Evolutionary conservation across 1,140 invertebrate genomes (phyloP).

Genomic region (Orchesella cincta): DNA sequence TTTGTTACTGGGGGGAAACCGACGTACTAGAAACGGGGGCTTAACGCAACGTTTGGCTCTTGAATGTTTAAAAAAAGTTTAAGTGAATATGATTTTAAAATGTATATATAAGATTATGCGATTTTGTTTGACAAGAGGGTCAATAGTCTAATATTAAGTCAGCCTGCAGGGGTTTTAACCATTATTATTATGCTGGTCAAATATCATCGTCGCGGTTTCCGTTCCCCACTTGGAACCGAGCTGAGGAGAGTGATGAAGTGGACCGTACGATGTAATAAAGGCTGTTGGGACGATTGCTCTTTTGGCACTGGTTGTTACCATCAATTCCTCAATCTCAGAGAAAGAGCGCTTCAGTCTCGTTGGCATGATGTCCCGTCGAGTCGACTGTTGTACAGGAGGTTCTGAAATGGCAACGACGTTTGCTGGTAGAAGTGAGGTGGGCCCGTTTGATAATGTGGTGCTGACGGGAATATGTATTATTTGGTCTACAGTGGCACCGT

Average conservation of each 20-base stretch:
- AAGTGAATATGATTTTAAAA: too few species aligned
- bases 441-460: not conserved
- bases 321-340: slow-evolving; percentile 47
- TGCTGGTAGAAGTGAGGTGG: too few species aligned
- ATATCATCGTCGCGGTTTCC: slow-evolving; percentile 44
- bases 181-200: slow-evolving; percentile 51
- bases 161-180: slow-evolving; percentile 44
- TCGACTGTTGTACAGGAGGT: not conserved
- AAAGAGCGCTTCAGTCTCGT: slow-evolving; percentile 48
- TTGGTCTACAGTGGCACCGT: not conserved
- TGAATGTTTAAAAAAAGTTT: too few species aligned
- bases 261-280: slow-evolving; percentile 45
- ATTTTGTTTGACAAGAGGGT: too few species aligned
- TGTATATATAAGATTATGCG: too few species aligned
- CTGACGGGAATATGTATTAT: not conserved
- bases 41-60: too few species aligned
- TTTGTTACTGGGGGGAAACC: too few species aligned
- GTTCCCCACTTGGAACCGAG: slow-evolving; percentile 40
- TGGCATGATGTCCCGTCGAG: not conserved
- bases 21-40: too few species aligned
- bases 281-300: slow-evolving; percentile 42
- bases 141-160: too few species aligned
- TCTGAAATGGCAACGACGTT: not conserved
- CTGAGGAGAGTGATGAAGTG: slow-evolving; percentile 45
- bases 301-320: slow-evolving; percentile 46